phyloP scores from a whole-genome alignment of 2,888 invertebrate genomes.

The Tineola bisselliella region DNA sequence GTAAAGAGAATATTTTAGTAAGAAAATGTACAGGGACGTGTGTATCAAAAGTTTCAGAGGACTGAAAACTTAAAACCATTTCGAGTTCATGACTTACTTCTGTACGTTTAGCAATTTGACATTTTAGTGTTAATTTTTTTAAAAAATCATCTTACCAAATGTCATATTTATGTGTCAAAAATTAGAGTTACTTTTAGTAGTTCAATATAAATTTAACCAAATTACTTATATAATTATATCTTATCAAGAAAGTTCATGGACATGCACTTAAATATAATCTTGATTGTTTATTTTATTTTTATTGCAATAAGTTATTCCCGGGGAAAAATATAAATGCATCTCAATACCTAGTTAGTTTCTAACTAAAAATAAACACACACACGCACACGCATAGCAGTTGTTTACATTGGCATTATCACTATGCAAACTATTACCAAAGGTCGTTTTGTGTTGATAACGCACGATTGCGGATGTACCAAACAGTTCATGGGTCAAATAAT shows the following conservation, averaged over 20 bases:
- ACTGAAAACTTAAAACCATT: no score
- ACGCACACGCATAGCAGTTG: background rate
- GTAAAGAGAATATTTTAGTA: slow-evolving; percentile 40
- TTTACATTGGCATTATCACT: background rate
- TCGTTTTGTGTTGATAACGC: background rate
- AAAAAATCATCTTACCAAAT: no score
- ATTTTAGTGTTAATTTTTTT: no score
- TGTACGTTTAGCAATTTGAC: no score
- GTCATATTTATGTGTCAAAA: no score
- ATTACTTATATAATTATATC: background rate
- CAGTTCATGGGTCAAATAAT: background rate
- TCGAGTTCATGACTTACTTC: no score
- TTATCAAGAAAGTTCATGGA: background rate
- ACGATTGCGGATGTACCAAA: background rate
- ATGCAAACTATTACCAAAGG: slow-evolving; percentile 6
- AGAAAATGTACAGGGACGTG: background rate
- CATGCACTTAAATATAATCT: background rate
- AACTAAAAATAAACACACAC: no score
- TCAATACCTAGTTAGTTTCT: no score
- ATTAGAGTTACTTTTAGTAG: no score
- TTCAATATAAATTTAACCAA: background rate
- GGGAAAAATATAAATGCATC: no score
- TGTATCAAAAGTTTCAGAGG: background rate
- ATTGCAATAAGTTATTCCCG: no score
- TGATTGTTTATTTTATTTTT: no score